Percentiles rank a stretch among this genome's conserved stretches.
phyloP scores from a whole-genome alignment of 2,113 vertebrate genomes.

The Lepus americanus region DNA sequence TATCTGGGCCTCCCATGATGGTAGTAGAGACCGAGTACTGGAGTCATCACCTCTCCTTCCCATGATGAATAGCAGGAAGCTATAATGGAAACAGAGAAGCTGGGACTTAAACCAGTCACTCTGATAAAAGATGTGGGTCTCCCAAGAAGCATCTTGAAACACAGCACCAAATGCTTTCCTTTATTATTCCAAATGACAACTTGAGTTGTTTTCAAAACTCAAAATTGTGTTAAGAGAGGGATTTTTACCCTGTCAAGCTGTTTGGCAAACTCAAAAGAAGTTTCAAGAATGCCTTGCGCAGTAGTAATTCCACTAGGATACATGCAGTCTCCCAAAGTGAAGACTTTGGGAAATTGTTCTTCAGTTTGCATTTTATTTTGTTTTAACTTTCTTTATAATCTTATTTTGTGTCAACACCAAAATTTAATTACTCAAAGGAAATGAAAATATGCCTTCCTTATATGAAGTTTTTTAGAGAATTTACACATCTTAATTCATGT shows the following conservation, averaged over 20 bases:
- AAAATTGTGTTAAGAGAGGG: background rate
- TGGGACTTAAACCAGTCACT: no score
- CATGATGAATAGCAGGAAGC: no score
- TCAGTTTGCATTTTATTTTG: background rate
- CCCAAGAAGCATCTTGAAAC: no score
- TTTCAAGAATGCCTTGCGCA: background rate
- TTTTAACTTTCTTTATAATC: background rate
- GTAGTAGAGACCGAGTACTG: no score
- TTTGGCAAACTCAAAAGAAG: constrained; percentile 31
- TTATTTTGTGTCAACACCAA: background rate
- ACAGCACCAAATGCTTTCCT: no score
- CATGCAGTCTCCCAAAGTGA: background rate
- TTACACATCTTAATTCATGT: background rate
- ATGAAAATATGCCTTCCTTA: background rate
- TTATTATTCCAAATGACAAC: background rate
- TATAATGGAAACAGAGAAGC: no score
- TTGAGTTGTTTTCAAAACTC: constrained; percentile 37
- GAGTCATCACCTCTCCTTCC: no score
- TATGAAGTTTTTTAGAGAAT: background rate
- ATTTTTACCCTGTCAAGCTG: constrained; percentile 21
- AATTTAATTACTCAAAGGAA: background rate
- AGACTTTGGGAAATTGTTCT: background rate
- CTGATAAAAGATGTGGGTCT: no score
- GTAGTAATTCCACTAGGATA: background rate
- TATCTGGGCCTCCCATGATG: no score